A percentile compares a stretch with the other conserved stretches of the same genome.
phyloP scores from a whole-genome alignment of 1,140 invertebrate species.

The Phymastichus coffea region DNA sequence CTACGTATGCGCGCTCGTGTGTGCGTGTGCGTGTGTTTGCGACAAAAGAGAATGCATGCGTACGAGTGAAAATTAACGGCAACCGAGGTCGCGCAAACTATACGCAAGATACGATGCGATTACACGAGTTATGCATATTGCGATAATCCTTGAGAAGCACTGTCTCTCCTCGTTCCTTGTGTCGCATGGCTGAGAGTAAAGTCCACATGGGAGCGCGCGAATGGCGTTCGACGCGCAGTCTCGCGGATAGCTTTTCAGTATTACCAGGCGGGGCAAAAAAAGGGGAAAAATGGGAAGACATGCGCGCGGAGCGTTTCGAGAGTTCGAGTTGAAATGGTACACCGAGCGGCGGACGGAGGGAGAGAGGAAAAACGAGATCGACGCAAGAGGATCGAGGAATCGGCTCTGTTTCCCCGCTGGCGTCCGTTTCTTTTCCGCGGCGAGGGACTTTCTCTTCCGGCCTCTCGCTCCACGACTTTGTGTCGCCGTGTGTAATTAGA shows the following conservation, averaged over 20 bases:
- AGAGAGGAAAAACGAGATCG: too few species aligned
- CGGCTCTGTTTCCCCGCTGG: too few species aligned
- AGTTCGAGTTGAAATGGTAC: not conserved
- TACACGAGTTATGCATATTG: too few species aligned
- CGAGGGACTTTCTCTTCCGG: conserved; percentile 15
- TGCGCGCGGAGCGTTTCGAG: not conserved
- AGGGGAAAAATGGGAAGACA: not conserved
- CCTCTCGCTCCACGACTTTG: not conserved
- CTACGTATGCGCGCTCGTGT: not conserved
- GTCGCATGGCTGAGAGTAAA: not conserved
- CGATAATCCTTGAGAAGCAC: too few species aligned
- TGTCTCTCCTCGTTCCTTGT: too few species aligned
- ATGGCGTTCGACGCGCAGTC: too few species aligned
- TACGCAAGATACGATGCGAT: too few species aligned
- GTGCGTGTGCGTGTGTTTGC: not conserved
- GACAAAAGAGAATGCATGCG: not conserved
- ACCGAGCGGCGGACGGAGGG: too few species aligned
- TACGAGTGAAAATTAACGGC: too few species aligned
- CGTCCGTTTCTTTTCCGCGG: too few species aligned
- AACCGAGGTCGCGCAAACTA: too few species aligned
- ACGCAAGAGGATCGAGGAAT: too few species aligned
- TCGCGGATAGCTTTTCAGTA: not conserved
- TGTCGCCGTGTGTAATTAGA: not conserved
- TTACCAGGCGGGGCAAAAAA: not conserved
- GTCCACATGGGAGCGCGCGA: not conserved